phyloP scores from a whole-genome alignment of 2,888 invertebrate genomes.

The Aethes cnicana region DNA sequence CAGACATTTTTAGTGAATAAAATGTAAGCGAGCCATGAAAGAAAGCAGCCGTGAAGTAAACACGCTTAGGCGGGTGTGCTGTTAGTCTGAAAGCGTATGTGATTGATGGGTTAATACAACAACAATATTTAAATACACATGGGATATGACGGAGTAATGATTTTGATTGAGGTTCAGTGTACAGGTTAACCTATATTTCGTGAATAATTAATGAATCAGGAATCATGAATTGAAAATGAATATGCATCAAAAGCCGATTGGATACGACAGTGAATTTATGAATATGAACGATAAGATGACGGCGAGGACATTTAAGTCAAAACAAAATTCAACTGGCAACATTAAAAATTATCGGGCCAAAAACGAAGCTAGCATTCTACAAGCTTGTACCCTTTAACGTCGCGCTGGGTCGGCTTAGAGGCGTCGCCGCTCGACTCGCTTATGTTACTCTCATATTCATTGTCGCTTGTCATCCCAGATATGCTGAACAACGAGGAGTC shows the following conservation, averaged over 20 bases:
- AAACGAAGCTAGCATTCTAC: conserved; percentile 74
- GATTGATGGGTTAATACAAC: background rate
- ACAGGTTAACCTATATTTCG: conserved; percentile 2
- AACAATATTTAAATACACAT: conserved; percentile 2
- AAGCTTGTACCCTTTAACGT: conserved; percentile 78
- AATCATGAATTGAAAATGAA: conserved; percentile 19
- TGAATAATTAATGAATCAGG: conserved; percentile 10
- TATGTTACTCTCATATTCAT: conserved; percentile 80
- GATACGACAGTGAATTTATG: conserved; percentile 8
- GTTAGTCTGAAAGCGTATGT: conserved; percentile 22
- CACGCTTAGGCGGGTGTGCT: conserved; percentile 11
- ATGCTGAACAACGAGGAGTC: conserved; percentile 82
- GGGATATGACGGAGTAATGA: conserved; percentile 5
- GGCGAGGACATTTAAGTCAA: conserved; percentile 14
- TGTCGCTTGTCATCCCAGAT: conserved; percentile 82
- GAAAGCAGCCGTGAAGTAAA: conserved; percentile 10
- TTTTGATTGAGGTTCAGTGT: background rate
- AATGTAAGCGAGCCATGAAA: conserved; percentile 19
- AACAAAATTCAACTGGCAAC: conserved; percentile 62
- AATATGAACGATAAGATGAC: conserved; percentile 15
- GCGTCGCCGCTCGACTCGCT: conserved; percentile 78
- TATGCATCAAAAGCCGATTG: conserved; percentile 9
- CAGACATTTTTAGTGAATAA: conserved; percentile 1
- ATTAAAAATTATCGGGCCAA: conserved; percentile 67
- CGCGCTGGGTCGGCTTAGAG: conserved; percentile 74